Evolutionary conservation across 2,797 vertebrate genomes (phyloP).

Genomic region (Tamandua tetradactyla): DNA sequence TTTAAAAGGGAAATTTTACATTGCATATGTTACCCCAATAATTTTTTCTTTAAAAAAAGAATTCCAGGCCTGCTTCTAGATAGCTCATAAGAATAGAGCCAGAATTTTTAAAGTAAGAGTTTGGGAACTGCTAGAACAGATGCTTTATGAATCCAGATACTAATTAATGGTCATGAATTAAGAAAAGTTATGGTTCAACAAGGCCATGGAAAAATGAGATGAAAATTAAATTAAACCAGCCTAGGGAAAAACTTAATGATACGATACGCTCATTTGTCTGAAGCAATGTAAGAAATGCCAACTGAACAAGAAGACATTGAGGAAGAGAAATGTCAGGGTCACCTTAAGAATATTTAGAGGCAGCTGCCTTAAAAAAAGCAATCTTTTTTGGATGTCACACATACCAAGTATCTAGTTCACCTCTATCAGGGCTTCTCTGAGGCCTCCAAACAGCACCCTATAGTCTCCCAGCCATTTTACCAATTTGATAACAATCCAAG

Average conservation of each 20-base stretch:
- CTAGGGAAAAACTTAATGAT: not conserved
- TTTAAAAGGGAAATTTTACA: too few relatives aligned
- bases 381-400: not conserved
- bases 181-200: not conserved
- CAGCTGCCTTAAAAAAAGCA: not conserved
- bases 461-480: not conserved
- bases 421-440: not conserved
- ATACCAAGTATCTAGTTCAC: not conserved
- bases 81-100: not conserved
- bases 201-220: not conserved
- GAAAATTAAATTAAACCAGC: slow-evolving; percentile 20
- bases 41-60: not conserved
- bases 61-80: not conserved
- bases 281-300: slow-evolving; percentile 7
- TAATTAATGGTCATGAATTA: not conserved
- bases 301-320: not conserved
- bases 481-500: not conserved
- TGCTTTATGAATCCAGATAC: not conserved
- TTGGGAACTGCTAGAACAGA: not conserved
- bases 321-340: not conserved
- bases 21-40: not conserved
- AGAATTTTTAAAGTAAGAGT: not conserved
- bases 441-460: not conserved
- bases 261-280: not conserved
- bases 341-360: not conserved